phyloP scores from a whole-genome alignment of 2,797 vertebrate genomes.

The Austrolebias charrua region DNA sequence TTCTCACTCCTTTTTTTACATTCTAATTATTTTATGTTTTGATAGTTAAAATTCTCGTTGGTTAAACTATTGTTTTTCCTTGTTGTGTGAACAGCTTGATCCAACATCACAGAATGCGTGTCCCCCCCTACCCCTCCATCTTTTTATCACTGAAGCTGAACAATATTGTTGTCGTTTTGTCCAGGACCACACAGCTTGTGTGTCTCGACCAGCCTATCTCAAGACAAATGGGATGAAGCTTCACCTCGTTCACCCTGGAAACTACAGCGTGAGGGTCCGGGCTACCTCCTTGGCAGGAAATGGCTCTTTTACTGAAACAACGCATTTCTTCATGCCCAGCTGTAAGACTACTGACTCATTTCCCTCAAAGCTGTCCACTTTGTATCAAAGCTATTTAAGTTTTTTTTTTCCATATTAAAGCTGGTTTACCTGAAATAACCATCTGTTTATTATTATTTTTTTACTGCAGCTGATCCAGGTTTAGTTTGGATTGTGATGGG shows the following conservation, averaged over 20 bases:
- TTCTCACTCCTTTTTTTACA: no score
- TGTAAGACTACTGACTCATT: constrained; percentile 77
- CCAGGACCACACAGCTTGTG: constrained; percentile 85
- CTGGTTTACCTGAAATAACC: constrained; percentile 2
- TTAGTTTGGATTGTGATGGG: constrained; percentile 87
- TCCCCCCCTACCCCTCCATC: not conserved
- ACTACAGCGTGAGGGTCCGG: constrained; percentile 92
- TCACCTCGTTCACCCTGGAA: constrained; percentile 86
- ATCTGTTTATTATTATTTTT: constrained; percentile 18
- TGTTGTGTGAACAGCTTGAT: not conserved
- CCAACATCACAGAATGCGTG: not conserved
- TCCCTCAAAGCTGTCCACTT: no score
- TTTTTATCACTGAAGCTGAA: not conserved
- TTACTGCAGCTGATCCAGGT: constrained; percentile 75
- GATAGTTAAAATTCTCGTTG: no score
- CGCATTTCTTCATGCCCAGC: constrained; percentile 88
- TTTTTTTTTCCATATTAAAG: no score
- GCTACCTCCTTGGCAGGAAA: constrained; percentile 95
- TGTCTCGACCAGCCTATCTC: constrained; percentile 87
- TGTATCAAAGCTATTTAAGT: no score
- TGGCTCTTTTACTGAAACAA: constrained; percentile 90
- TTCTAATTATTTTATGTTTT: no score
- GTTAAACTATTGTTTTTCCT: no score
- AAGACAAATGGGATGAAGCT: constrained; percentile 83
- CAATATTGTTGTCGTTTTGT: not conserved